Percentiles rank a stretch among this genome's conserved stretches.
Conservation (phyloP, 2,888 invertebrate species). For the Mythimna vitellina region DNA sequence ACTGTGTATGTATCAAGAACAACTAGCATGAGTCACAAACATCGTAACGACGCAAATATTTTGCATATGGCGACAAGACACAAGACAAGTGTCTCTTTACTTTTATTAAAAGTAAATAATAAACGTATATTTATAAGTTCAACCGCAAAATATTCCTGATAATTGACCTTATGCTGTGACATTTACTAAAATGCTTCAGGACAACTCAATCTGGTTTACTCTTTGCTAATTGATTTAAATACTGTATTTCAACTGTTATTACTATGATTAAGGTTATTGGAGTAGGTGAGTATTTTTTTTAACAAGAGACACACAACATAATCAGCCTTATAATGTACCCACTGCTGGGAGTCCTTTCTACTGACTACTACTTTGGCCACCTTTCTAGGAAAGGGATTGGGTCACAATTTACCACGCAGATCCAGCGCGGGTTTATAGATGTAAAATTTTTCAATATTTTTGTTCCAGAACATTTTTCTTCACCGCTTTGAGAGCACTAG, state of each 20-base stretch:
- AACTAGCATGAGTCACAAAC: constrained; percentile 30
- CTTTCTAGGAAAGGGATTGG: too few species aligned
- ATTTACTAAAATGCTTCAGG: constrained; percentile 17
- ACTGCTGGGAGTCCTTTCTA: too few species aligned
- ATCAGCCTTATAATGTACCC: too few species aligned
- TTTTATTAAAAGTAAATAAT: constrained; percentile 33
- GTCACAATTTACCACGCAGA: too few species aligned
- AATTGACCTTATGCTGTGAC: constrained; percentile 24
- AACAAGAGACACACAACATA: too few species aligned
- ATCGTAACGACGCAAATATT: constrained; percentile 22
- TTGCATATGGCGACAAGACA: constrained; percentile 36
- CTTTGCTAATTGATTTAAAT: constrained; percentile 5
- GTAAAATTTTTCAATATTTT: too few species aligned
- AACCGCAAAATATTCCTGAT: constrained; percentile 30
- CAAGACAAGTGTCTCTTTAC: constrained; percentile 34
- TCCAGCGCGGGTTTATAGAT: too few species aligned
- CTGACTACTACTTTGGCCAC: too few species aligned
- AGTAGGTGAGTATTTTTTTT: too few species aligned
- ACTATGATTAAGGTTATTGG: too few species aligned
- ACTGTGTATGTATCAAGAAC: constrained; percentile 28
- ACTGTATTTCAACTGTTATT: neutral
- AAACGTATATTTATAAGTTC: constrained; percentile 25
- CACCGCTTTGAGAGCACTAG: too few species aligned
- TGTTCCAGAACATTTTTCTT: too few species aligned
- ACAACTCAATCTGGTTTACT: constrained; percentile 33